These are phyloP conservation scores for Darevskia nairensis DNA, from an alignment of 2,797 vertebrate species.

Conservation along the genomic window DNA sequence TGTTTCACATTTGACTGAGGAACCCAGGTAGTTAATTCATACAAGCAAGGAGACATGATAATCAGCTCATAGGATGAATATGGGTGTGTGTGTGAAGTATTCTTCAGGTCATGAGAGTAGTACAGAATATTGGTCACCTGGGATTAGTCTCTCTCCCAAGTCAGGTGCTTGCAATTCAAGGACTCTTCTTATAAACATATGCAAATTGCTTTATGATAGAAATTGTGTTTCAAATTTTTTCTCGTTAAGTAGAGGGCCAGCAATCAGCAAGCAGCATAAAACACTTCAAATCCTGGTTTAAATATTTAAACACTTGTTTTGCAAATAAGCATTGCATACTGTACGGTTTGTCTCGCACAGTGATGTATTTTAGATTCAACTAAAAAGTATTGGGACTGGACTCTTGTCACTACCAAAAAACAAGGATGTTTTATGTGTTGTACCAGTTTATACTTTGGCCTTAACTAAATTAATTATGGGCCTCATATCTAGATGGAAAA, in stretches of 20 bases:
- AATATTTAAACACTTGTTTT: not conserved
- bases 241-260: constrained; percentile 44
- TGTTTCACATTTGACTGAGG: constrained; percentile 20
- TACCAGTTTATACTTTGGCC: not conserved
- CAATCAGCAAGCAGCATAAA: constrained; percentile 16
- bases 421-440: not conserved
- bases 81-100: not conserved
- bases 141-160: constrained; percentile 32
- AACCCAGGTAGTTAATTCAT: constrained; percentile 14
- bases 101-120: constrained; percentile 3
- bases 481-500: not conserved
- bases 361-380: constrained; percentile 39
- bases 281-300: constrained; percentile 28
- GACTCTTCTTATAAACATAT: constrained; percentile 48
- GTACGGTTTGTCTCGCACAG: not conserved
- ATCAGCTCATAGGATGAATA: not conserved
- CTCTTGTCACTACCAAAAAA: constrained; percentile 38
- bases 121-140: constrained; percentile 25
- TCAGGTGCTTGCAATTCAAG: constrained; percentile 22
- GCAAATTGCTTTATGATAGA: constrained; percentile 49
- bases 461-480: not conserved
- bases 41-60: not conserved
- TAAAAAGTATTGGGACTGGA: constrained; percentile 5
- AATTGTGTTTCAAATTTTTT: constrained; percentile 52
- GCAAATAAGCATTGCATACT: not conserved